Percentiles rank a stretch among this genome's conserved stretches.
Evolutionary conservation across 2,113 vertebrate genomes (phyloP).

Genomic region (Alosa alosa): DNA sequence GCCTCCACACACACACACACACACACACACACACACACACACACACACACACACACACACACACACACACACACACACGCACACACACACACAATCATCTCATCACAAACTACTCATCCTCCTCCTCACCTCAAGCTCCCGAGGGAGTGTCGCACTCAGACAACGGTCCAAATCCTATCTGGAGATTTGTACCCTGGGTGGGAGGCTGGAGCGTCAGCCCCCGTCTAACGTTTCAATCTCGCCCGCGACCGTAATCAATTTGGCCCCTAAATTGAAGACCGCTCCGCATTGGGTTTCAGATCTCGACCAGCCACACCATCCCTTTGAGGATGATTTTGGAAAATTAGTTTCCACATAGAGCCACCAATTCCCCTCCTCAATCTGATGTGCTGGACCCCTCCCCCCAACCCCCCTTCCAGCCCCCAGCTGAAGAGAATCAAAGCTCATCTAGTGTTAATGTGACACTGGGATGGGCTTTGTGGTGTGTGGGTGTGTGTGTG

Average conservation of each 20-base stretch:
- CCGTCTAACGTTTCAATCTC: neutral
- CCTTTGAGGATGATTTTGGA: slow-evolving; percentile 37
- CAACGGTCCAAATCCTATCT: neutral
- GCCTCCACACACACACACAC: neutral
- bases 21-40: neutral
- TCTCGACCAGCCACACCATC: slow-evolving; percentile 3
- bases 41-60: no score
- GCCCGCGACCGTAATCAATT: slow-evolving; percentile 31
- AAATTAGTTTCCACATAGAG: slow-evolving; percentile 18
- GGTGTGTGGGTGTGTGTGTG: neutral
- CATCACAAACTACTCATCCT: neutral
- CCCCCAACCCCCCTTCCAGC: neutral
- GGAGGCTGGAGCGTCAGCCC: neutral
- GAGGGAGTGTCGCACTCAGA: no score
- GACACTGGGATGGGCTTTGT: neutral
- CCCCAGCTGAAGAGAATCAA: slow-evolving; percentile 30
- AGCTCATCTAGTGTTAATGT: slow-evolving; percentile 36
- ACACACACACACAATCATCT: neutral
- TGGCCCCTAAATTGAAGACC: slow-evolving; percentile 41
- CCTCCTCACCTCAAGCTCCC: no score
- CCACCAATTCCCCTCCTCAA: neutral
- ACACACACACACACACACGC: neutral
- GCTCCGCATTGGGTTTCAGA: slow-evolving; percentile 31
- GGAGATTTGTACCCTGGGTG: neutral
- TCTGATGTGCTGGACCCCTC: neutral